Percentiles rank a stretch among this genome's conserved stretches.
phyloP scores from a whole-genome alignment of 2,113 vertebrate genomes.

The Rhegmatorhina hoffmannsi region DNA sequence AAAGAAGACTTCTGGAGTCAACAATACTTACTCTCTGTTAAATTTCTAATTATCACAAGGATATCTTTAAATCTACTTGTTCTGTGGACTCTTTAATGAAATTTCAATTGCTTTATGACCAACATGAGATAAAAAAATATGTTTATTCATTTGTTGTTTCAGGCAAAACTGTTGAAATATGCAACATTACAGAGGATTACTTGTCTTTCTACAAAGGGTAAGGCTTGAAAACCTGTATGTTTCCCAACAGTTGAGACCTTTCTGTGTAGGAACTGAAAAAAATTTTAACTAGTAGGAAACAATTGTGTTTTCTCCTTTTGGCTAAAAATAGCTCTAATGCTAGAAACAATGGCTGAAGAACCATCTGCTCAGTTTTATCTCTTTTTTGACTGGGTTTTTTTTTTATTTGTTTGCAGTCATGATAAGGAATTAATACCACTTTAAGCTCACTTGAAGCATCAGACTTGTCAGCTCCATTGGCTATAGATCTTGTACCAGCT shows the following conservation, averaged over 20 bases:
- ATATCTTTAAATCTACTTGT: neutral
- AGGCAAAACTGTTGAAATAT: neutral
- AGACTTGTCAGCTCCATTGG: neutral
- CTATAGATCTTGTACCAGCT: neutral
- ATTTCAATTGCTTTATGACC: conserved; percentile 37
- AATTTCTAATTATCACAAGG: neutral
- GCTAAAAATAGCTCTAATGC: neutral
- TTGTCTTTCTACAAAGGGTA: neutral
- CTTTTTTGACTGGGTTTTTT: neutral
- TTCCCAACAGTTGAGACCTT: neutral
- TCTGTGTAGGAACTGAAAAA: neutral
- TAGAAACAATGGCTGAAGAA: neutral
- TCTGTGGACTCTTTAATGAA: neutral
- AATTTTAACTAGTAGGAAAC: neutral
- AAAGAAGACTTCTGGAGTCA: neutral
- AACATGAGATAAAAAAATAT: neutral
- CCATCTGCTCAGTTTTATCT: neutral
- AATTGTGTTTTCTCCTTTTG: neutral
- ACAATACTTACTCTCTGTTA: neutral
- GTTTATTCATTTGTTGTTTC: neutral
- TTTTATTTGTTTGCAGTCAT: neutral
- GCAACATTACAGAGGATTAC: neutral
- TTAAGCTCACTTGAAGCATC: neutral
- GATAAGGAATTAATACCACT: neutral
- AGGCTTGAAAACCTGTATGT: no score